These are phyloP conservation scores for Petrocephalus microphthalmus DNA, from an alignment of 2,113 vertebrate genomes.

Conservation along the genomic window DNA sequence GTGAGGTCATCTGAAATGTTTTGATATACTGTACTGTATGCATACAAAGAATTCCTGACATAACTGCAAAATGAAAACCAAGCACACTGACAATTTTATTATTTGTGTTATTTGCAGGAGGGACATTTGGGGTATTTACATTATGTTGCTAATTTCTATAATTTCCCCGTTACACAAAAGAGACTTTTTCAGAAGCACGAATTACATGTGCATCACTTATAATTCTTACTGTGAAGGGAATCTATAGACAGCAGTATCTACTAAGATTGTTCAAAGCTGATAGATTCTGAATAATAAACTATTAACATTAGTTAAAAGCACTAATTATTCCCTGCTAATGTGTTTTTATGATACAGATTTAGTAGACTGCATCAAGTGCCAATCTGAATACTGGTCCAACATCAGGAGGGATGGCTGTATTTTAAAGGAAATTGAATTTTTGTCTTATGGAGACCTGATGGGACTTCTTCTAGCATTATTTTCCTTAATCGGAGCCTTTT, in stretches of 20 bases:
- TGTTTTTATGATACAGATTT: constrained; percentile 48
- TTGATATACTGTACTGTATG: too few species aligned
- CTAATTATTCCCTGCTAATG: not conserved
- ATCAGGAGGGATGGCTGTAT: constrained; percentile 52
- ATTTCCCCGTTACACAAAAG: not conserved
- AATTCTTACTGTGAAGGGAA: not conserved
- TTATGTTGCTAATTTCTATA: not conserved
- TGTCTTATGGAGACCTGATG: constrained; percentile 53
- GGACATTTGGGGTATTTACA: not conserved
- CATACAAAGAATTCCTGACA: not conserved
- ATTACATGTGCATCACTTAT: not conserved
- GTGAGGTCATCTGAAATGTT: not conserved
- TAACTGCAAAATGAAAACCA: not conserved
- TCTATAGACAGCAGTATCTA: not conserved
- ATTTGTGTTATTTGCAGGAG: not conserved
- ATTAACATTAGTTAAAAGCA: not conserved
- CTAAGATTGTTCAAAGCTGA: not conserved
- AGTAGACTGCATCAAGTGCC: constrained; percentile 54
- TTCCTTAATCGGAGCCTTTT: constrained; percentile 53
- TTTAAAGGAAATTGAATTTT: constrained; percentile 54
- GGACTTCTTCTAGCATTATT: constrained; percentile 47
- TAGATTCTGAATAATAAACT: not conserved
- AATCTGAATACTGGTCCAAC: constrained; percentile 56
- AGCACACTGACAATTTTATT: not conserved
- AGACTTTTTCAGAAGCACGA: not conserved